Percentiles rank a stretch among this genome's conserved stretches.
Conservation (phyloP, 2,797 vertebrate genomes). For the Micropoecilia bifurca region DNA sequence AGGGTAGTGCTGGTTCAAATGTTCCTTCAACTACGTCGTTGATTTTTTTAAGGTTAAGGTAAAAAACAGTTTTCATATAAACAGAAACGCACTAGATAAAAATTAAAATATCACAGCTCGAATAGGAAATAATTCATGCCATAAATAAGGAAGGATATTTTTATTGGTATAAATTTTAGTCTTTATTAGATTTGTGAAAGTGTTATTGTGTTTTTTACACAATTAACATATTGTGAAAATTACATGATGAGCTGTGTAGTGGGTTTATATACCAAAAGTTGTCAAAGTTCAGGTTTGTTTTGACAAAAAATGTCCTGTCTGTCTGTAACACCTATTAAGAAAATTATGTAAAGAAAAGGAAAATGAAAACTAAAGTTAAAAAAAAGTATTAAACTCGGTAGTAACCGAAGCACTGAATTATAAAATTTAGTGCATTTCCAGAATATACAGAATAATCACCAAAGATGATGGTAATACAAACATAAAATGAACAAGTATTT, state of each 20-base stretch:
- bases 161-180: not conserved
- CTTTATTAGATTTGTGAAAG: not conserved
- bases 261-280: not conserved
- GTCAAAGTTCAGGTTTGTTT: not conserved
- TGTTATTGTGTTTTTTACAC: too few species aligned
- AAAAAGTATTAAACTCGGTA: not conserved
- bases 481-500: not conserved
- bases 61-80: not conserved
- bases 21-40: too few species aligned
- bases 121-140: not conserved
- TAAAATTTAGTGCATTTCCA: conserved; percentile 4
- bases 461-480: not conserved
- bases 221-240: not conserved
- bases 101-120: not conserved
- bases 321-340: not conserved
- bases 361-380: not conserved
- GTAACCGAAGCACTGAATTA: conserved; percentile 3
- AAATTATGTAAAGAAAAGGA: not conserved
- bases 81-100: not conserved
- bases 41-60: not conserved
- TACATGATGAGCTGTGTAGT: not conserved
- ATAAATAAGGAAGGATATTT: not conserved
- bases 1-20: too few species aligned
- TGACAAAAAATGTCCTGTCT: not conserved
- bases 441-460: conserved; percentile 20